These are phyloP conservation scores for Auanema freiburgensis DNA, from an alignment of 2,888 invertebrate species.

Conservation along the genomic window DNA sequence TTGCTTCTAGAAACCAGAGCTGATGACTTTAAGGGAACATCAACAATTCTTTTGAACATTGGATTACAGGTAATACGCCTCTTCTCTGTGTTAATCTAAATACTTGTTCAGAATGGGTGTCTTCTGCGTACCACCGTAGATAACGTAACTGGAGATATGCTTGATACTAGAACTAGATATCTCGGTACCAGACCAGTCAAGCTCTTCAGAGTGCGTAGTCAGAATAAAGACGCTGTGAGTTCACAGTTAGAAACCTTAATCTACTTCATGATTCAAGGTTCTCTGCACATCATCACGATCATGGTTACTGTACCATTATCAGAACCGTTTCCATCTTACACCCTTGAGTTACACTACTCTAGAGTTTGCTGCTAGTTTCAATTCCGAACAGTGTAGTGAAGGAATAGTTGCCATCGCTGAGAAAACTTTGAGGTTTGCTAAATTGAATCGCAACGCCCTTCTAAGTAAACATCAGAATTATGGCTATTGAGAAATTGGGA, in stretches of 20 bases:
- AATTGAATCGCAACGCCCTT: not conserved
- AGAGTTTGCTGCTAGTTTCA: slow-evolving; percentile 95
- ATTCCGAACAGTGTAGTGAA: slow-evolving; percentile 93
- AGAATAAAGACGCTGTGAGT: slow-evolving; percentile 86
- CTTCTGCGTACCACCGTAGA: slow-evolving; percentile 89
- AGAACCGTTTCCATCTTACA: slow-evolving; percentile 75
- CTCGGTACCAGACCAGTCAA: slow-evolving; percentile 93
- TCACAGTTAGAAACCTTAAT: slow-evolving; percentile 3
- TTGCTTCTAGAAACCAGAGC: slow-evolving; percentile 81
- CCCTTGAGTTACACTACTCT: slow-evolving; percentile 78
- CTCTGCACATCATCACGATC: slow-evolving; percentile 95
- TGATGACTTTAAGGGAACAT: slow-evolving; percentile 54
- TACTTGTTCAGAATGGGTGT: slow-evolving; percentile 79
- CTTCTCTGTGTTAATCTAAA: slow-evolving; percentile 7
- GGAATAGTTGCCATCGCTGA: slow-evolving; percentile 98
- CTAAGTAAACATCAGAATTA: slow-evolving; percentile 71
- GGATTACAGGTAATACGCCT: slow-evolving; percentile 76
- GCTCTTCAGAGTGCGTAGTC: slow-evolving; percentile 90
- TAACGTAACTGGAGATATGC: slow-evolving; percentile 91
- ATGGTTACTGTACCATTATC: slow-evolving; percentile 97
- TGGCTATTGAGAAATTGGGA: slow-evolving; percentile 94
- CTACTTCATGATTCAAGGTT: slow-evolving; percentile 67
- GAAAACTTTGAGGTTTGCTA: slow-evolving; percentile 79
- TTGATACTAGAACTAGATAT: slow-evolving; percentile 95
- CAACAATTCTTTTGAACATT: slow-evolving; percentile 76